Conservation (phyloP, 1,140 invertebrate species). For the Meloidogyne floridensis region DNA sequence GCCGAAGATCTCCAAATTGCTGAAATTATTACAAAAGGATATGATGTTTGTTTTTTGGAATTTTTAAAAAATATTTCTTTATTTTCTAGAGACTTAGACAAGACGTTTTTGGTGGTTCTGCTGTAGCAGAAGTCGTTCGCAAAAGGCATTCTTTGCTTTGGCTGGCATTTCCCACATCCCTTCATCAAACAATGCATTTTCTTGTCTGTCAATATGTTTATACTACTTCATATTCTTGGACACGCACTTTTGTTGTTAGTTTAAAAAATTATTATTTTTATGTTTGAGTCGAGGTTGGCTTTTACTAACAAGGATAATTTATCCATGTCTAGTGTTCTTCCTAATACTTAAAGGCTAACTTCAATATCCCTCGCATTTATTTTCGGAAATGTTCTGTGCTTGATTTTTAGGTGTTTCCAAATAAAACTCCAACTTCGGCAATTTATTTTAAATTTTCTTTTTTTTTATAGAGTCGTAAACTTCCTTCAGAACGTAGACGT, state of each 20-base stretch:
- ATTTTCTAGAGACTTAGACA: constrained; percentile 34
- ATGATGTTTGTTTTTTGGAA: constrained; percentile 23
- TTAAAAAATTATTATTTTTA: not conserved
- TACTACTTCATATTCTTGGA: constrained; percentile 41
- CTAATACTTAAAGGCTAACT: too few species aligned
- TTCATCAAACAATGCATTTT: constrained; percentile 41
- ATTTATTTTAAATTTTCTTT: constrained; percentile 21
- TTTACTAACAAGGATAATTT: too few species aligned
- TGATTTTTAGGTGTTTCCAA: too few species aligned
- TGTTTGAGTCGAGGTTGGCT: too few species aligned
- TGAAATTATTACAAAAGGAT: constrained; percentile 41
- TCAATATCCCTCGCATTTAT: too few species aligned
- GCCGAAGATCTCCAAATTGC: constrained; percentile 37
- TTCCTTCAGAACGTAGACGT: constrained; percentile 40
- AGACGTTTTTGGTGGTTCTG: constrained; percentile 43
- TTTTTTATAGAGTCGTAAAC: constrained; percentile 38
- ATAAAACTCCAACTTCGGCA: too few species aligned
- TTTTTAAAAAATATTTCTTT: not conserved
- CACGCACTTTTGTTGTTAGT: constrained; percentile 46
- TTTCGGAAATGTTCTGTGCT: too few species aligned
- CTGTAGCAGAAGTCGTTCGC: constrained; percentile 26
- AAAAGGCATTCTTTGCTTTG: constrained; percentile 39
- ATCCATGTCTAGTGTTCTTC: too few species aligned
- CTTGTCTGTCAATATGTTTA: constrained; percentile 42
- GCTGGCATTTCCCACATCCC: constrained; percentile 37